Evolutionary conservation across 1,140 invertebrate species (phyloP), one percentile per base, ranked within the genome.

Genomic region (Euura saliciscinereae): DNA sequence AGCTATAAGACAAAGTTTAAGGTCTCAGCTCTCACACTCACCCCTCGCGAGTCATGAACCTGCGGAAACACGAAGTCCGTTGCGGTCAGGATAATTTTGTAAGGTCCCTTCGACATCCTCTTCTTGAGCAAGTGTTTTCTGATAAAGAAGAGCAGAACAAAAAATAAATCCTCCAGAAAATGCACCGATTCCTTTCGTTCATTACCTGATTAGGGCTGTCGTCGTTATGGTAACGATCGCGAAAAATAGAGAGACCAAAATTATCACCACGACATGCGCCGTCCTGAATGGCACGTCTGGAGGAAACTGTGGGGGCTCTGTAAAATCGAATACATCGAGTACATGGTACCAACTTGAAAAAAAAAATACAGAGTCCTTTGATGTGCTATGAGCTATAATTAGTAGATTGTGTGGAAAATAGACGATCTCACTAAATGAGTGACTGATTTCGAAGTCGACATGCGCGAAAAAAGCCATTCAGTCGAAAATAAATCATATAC

Each of bases 31-130:
- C 46, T 13, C 45, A 65, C 59, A 78, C 87, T 89, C 85, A 93
- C 92, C 87, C 91, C 89, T 78, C 91, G 87, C 7, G 89, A 88
- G 76, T 93, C 92, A 42, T 90, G 87, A 46, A 91, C 86, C 80
- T 92, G 90, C 4, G 93, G 92, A 81, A 94, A 93, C 2, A 93
- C 92, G 77, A 94, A 93, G 81, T 94, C 93, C 64, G 90, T 90
- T 5, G 92, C 90, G 10, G 92, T 93, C 64, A 94, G 84, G 3
- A 94, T 89, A 71, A 94, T 92, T 85, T 94, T 94, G 83, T 93
- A 93, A 2, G 93, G 92, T 70, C 93, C 93, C 82, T 93, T 93
- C 0, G 91, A 91, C 78, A 93, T 89, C 73, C 91, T 88, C 75
- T 92, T 91, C 77, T 91, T 92, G 51, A 92, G 78, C 70, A 93